Percentiles rank a stretch among this genome's conserved stretches.
Conservation (phyloP, 2,797 vertebrate species). For the Chelonia mydas region DNA sequence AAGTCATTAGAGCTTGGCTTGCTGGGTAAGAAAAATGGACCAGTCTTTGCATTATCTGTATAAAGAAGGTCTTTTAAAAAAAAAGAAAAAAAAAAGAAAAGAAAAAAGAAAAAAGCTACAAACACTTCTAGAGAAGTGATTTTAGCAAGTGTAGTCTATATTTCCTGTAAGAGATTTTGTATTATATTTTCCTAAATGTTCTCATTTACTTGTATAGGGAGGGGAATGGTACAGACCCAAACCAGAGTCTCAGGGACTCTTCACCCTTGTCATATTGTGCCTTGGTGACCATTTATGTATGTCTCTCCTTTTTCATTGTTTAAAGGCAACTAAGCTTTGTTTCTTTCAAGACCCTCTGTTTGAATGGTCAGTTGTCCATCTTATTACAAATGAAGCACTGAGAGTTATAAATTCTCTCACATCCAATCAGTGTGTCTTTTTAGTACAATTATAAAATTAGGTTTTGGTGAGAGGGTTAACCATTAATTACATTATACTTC, state of each 20-base stretch:
- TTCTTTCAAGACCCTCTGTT: slow-evolving; percentile 46
- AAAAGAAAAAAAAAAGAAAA: slow-evolving; percentile 37
- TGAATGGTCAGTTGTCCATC: slow-evolving; percentile 64
- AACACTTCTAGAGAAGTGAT: slow-evolving; percentile 84
- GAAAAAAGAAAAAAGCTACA: slow-evolving; percentile 76
- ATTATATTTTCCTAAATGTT: slow-evolving; percentile 99
- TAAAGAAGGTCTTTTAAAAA: slow-evolving; percentile 82
- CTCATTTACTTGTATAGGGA: slow-evolving; percentile 87
- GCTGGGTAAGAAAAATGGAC: slow-evolving; percentile 79
- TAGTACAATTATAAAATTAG: slow-evolving; percentile 57
- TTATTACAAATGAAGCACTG: slow-evolving; percentile 58
- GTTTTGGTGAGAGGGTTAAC: slow-evolving; percentile 57
- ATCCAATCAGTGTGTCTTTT: slow-evolving; percentile 63
- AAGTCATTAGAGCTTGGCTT: slow-evolving; percentile 86
- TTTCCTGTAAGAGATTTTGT: slow-evolving; percentile 96
- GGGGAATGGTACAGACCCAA: slow-evolving; percentile 83
- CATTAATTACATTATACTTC: not conserved
- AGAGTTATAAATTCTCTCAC: slow-evolving; percentile 62
- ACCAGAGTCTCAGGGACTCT: slow-evolving; percentile 87
- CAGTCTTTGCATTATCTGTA: slow-evolving; percentile 78
- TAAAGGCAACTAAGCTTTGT: slow-evolving; percentile 69
- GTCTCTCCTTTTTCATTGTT: slow-evolving; percentile 70
- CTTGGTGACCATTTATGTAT: slow-evolving; percentile 87
- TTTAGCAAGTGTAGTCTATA: slow-evolving; percentile 89
- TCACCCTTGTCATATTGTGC: slow-evolving; percentile 91